Percentiles rank a stretch among this genome's conserved stretches.
Evolutionary conservation across 2,797 vertebrate genomes (phyloP).

Genomic region (Spheniscus humboldti): DNA sequence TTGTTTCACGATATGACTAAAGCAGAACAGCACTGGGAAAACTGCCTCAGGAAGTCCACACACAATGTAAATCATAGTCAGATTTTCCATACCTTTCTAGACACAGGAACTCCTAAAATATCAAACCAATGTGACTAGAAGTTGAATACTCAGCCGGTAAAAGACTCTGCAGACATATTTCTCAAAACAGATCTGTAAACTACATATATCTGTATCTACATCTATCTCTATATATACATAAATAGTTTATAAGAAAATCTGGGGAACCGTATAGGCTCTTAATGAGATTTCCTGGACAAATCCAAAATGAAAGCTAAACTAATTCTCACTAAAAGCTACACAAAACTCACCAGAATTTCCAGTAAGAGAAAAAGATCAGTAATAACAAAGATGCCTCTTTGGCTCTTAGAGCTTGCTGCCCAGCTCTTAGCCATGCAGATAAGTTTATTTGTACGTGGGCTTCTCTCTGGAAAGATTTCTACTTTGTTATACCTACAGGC

Average conservation of each 20-base stretch:
- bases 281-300: neutral
- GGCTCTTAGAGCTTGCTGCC: neutral
- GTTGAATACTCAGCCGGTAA: neutral
- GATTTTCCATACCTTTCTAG: slow-evolving; percentile 73
- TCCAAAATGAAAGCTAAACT: neutral
- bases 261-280: neutral
- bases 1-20: slow-evolving; percentile 52
- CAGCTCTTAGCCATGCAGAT: neutral
- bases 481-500: neutral
- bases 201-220: neutral
- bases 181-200: neutral
- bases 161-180: neutral
- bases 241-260: neutral
- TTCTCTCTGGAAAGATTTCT: neutral
- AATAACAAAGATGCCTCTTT: neutral
- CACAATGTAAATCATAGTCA: slow-evolving; percentile 73
- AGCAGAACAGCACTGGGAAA: slow-evolving; percentile 66
- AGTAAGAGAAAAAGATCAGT: neutral
- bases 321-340: neutral
- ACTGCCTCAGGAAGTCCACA: slow-evolving; percentile 71
- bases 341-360: neutral
- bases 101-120: slow-evolving; percentile 75
- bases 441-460: neutral
- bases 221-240: neutral
- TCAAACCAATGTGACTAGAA: slow-evolving; percentile 16